Evolutionary conservation across 2,888 invertebrate genomes (phyloP), one percentile per base, ranked within the genome.

Genomic region (Drosophila mulleri): DNA sequence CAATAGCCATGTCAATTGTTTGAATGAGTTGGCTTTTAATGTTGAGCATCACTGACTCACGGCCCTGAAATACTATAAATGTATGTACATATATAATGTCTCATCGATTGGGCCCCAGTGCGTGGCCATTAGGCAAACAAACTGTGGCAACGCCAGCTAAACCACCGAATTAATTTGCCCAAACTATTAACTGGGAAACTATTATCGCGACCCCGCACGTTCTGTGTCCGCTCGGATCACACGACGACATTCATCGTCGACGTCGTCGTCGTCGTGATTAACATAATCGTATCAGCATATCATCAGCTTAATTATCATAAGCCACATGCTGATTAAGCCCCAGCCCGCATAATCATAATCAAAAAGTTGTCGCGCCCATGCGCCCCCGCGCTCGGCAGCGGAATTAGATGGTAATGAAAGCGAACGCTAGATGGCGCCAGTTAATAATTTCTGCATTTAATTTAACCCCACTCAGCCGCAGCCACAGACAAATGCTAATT

Each of bases 1-100:
- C 90, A 75, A 72, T 78, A 79, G 74, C 72, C 89, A 83, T 83
- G 86, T 88, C 90, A 89, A 90, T 79, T 86, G 87, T 70, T 65
- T 67, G 88, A 75, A 72, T 84, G 79, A 83, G 64, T 72, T 76
- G 72, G 47, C 61, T 47, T 54, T 62, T 71, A 76, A 80, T 67
- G 77, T 58, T 35, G n/a, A 29, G 35, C 37, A 37, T 32, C 23
- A 29, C n/a, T 12, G n/a, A 32, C 8, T 42, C 41, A 23, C 20
- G 23, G n/a, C 20, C 7, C 35, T 26, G 26, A 26, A 6, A 26
- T 26, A 26, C 26, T n/a, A 44, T n/a, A n/a, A n/a, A n/a, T n/a
- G n/a, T n/a, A n/a, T 7, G 8, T 42, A 18, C 14, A 16, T 53
- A 37, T 37, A 32, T 3, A 37, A 32, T 18, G 18, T 29, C 16